Conservation (phyloP, 2,113 vertebrate species). For the Boulengeromyrus knoepffleri region DNA sequence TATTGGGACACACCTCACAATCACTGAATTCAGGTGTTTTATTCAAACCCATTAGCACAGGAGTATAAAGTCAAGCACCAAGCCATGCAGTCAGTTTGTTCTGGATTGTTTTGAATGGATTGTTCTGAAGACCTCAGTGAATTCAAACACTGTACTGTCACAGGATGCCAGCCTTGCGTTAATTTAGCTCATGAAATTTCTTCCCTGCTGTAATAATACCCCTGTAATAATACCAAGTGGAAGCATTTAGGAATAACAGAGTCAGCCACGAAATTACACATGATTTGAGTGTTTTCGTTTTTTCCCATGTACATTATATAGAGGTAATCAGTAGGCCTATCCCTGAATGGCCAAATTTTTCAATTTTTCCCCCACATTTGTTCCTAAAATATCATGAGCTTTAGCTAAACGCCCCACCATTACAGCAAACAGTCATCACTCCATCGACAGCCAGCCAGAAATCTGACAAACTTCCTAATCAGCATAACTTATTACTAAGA, state of each 20-base stretch:
- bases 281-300: neutral
- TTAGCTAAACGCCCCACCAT: neutral
- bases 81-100: neutral
- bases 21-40: neutral
- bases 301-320: neutral
- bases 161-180: neutral
- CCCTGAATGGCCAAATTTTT: neutral
- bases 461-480: neutral
- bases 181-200: neutral
- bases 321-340: neutral
- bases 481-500: neutral
- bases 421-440: neutral
- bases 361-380: neutral
- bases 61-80: neutral
- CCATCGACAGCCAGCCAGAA: neutral
- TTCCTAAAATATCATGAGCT: neutral
- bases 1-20: neutral
- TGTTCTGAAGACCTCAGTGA: neutral
- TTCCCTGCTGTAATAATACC: neutral
- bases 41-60: neutral
- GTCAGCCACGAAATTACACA: neutral
- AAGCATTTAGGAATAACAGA: neutral
- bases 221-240: neutral
- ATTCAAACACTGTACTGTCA: neutral
- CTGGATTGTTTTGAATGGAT: too few species aligned